Percentiles rank a stretch among this genome's conserved stretches.
Conservation (phyloP, 2,888 invertebrate genomes). For the Monoplex corrugatus region DNA sequence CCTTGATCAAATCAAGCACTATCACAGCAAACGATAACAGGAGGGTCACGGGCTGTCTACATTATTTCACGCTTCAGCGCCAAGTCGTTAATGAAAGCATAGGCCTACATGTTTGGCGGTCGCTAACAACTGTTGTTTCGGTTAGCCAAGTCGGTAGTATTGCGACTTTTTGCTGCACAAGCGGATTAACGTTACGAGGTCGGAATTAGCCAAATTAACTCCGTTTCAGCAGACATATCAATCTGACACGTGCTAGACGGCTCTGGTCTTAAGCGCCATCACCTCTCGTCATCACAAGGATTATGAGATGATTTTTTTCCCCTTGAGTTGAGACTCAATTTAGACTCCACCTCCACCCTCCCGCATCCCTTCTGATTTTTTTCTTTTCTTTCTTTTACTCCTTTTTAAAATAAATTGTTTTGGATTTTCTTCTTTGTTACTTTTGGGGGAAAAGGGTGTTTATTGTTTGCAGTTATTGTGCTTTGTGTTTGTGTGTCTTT, state of each 20-base stretch:
- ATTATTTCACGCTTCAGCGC: not conserved
- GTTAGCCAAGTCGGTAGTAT: not conserved
- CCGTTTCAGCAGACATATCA: not conserved
- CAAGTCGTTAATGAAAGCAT: not conserved
- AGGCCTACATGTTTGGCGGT: not conserved
- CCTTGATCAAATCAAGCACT: not conserved
- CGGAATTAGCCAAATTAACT: not conserved
- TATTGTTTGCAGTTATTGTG: no score
- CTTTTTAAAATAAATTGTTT: no score
- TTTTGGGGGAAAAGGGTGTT: no score
- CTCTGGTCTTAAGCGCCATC: no score
- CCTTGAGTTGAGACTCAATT: not conserved
- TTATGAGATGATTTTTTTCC: not conserved
- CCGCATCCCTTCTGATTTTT: no score
- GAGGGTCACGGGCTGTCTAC: not conserved
- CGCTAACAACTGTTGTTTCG: constrained; percentile 13
- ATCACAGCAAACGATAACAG: not conserved
- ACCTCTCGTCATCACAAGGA: not conserved
- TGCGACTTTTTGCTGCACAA: no score
- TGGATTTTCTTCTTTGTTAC: no score
- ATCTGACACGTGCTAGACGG: not conserved
- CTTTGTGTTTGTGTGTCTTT: no score
- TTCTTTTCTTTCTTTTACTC: no score
- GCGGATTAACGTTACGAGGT: no score
- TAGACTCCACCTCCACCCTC: no score